Percentiles rank a stretch among this genome's conserved stretches.
These are phyloP conservation scores for Caenorhabditis japonica DNA, from an alignment of 2,888 invertebrate species.

Conservation along the genomic window DNA sequence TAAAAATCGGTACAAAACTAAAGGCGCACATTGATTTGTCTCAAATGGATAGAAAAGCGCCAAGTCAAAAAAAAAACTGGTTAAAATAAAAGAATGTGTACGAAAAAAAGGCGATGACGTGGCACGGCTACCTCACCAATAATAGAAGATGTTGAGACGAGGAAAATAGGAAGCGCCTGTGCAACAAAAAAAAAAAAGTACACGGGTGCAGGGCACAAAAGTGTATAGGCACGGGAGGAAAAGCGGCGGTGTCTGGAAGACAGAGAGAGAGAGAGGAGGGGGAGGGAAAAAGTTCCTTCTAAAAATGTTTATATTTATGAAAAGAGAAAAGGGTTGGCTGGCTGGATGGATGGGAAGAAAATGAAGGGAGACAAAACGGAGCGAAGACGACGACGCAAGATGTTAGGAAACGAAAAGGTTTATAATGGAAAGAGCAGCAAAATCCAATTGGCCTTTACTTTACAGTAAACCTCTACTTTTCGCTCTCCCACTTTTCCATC, in stretches of 20 bases:
- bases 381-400: not conserved
- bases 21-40: too few relatives aligned
- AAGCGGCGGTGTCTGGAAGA: slow-evolving; percentile 13
- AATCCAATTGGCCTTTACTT: not conserved
- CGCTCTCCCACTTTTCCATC: too few relatives aligned
- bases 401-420: slow-evolving; percentile 13
- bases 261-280: slow-evolving; percentile 28
- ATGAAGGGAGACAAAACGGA: slow-evolving; percentile 5
- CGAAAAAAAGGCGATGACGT: too few relatives aligned
- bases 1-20: too few relatives aligned
- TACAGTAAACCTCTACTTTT: too few relatives aligned
- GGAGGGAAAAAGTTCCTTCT: slow-evolving; percentile 33
- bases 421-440: slow-evolving; percentile 5
- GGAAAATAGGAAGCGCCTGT: slow-evolving; percentile 13
- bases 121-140: too few relatives aligned
- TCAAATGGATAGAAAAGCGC: too few relatives aligned
- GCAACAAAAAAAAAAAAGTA: slow-evolving; percentile 9
- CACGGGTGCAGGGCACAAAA: not conserved
- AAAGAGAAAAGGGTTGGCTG: slow-evolving; percentile 35
- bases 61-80: too few relatives aligned
- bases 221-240: slow-evolving; percentile 3
- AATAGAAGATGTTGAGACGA: too few relatives aligned
- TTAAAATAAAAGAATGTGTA: too few relatives aligned
- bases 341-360: slow-evolving; percentile 7
- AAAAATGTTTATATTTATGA: slow-evolving; percentile 42